Conservation (phyloP, 2,113 vertebrate genomes). For the Glareola pratincola region DNA sequence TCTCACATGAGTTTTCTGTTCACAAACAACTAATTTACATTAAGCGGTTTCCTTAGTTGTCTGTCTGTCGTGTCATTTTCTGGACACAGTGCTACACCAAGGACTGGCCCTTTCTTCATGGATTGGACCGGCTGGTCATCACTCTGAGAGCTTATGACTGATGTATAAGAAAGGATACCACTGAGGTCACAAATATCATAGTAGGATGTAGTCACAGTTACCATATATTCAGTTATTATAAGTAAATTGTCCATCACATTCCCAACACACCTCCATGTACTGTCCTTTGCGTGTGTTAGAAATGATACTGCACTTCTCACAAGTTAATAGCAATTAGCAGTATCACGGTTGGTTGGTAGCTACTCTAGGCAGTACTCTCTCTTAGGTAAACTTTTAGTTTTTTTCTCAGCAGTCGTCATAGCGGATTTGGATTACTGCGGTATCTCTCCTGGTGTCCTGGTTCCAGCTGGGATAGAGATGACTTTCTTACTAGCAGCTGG, state of each 20-base stretch:
- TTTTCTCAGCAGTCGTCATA: neutral
- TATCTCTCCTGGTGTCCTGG: neutral
- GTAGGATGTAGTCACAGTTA: neutral
- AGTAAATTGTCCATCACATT: neutral
- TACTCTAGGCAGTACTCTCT: neutral
- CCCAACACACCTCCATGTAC: neutral
- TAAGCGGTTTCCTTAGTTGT: neutral
- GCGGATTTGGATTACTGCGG: neutral
- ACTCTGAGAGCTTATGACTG: neutral
- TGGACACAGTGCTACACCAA: neutral
- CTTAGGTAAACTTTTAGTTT: neutral
- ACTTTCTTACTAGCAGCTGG: neutral
- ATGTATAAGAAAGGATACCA: neutral
- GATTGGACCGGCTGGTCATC: neutral
- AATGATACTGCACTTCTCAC: neutral
- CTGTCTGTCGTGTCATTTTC: neutral
- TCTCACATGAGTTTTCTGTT: neutral
- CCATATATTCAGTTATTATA: neutral
- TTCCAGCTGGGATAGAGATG: neutral
- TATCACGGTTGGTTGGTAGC: neutral
- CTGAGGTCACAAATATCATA: neutral
- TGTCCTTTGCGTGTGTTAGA: neutral
- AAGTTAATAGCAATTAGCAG: neutral
- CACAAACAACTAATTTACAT: neutral
- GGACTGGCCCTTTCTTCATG: neutral